Base-by-base conservation (phyloP, 2,888 invertebrate genomes). In the Drosophila merina region DNA sequence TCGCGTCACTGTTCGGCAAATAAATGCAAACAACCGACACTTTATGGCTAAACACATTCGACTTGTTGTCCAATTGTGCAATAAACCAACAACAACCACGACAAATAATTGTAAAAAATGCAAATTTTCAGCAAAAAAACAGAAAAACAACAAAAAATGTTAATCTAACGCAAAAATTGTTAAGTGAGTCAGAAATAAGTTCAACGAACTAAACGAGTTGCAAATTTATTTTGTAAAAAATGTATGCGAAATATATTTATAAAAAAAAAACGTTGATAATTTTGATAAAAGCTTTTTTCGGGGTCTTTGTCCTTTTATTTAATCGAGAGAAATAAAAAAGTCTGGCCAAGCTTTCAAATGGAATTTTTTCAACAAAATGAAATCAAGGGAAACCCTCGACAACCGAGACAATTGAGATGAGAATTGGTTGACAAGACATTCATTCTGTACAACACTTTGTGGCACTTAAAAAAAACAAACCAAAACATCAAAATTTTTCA, bases 41-140 rank as follows among this genome's bases (percentile, higher is more conserved):
- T 74, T 64, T 59, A 66, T 75, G 77, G 62, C 68, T 68, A 55
- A 66, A 70, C 76, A 69, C 74, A 75, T 74, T 80, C 54, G 77
- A 74, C 67, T 72, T 73, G 78, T 67, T 73, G 72, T 77, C 50
- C 68, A 69, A 81, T 82, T 82, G 87, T 71, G 84, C 82, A 86
- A 86, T 79, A 70, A 72, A 74, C 75, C 52, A 63, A 71, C 59
- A 75, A 50, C 66, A 20, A 20, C 20, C 1, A 20, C 20, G 67
- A 58, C 66, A 72, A 77, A 72, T 75, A 62, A 71, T 68, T 75
- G 60, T 58, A 42, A 44, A 63, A 75, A 84, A 86, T 80, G 84
- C 74, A 80, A 84, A 81, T 86, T 75, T 71, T 50, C 48, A 47
- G 26, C 40, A 20, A 20, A 1, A 20, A 20, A 20, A 20, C 14